phyloP scores from a whole-genome alignment of 2,888 invertebrate species.

The Euzetes globulus region DNA sequence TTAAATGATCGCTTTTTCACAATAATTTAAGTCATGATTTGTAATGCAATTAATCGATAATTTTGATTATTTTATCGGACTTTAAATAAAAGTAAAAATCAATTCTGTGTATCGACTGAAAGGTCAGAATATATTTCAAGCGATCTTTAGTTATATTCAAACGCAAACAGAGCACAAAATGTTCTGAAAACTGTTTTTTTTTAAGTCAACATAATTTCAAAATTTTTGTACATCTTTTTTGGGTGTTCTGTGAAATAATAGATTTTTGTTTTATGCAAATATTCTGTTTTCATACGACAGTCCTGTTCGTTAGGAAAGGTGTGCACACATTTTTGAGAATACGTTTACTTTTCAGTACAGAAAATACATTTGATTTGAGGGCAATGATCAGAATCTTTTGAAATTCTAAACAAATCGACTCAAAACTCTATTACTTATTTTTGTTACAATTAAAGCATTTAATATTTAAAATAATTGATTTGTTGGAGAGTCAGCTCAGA shows the following conservation, averaged over 20 bases:
- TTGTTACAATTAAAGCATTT: constrained; percentile 15
- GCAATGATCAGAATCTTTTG: not conserved
- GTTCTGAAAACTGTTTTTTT: no score
- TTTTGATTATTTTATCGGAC: not conserved
- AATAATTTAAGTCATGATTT: not conserved
- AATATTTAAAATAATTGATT: not conserved
- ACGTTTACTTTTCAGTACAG: not conserved
- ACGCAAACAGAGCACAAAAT: no score
- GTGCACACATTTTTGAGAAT: constrained; percentile 4
- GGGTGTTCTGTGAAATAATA: no score
- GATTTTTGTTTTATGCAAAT: not conserved
- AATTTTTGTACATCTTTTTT: no score
- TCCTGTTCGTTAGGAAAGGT: not conserved
- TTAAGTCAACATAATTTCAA: no score
- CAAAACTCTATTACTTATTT: not conserved
- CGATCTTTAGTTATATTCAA: no score
- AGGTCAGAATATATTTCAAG: no score
- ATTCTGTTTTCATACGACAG: not conserved
- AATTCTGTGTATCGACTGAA: no score
- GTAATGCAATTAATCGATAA: constrained; percentile 20
- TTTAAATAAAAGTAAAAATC: not conserved
- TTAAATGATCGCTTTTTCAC: not conserved
- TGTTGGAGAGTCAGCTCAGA: not conserved
- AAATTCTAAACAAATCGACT: constrained; percentile 1
- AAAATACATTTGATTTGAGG: constrained; percentile 1